Evolutionary conservation across 2,888 invertebrate genomes (phyloP), one percentile per base, ranked within the genome.

Genomic region (Eristalis arbustorum): DNA sequence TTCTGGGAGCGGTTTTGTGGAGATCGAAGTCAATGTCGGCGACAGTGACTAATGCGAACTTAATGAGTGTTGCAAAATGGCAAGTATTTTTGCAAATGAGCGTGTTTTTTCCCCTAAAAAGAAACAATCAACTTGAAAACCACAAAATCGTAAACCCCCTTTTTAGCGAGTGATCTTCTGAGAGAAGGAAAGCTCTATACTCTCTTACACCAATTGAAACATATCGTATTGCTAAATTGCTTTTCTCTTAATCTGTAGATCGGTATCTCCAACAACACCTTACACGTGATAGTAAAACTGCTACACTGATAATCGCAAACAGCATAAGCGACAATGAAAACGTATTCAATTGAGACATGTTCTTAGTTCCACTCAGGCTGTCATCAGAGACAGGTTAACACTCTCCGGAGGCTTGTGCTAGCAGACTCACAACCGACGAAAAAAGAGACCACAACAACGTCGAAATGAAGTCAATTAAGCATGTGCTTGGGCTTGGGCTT

Each of bases 311-410:
- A 22, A 11, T 28, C 61, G 3, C 23, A n/a, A n/a, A 61, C 23
- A 22, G 23, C 37, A 37, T 37, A 68, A 59, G 61, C 67, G 62
- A 40, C 28, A 40, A 42, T 34, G 67, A 59, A 64, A 81, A 18
- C 31, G 28, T 28, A 22, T 69, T 59, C 10, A 62, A 49, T 18
- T 49, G 14, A 72, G 28, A 34, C 22, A 37, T 62, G 40, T 13
- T 13, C 4, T 64, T 31, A 85, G 85, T 82, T 77, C 61, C 28
- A 42, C 11, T 56, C 40, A 23, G 66, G 74, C 82, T 40, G 73
- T 74, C 25, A 42, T 28, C 49, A 31, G 40, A 31, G 22, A 42
- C 66, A 69, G 82, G 22, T 82, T 62, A 68, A 72, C 13, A 73
- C 72, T 72, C 76, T 25, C n/a, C 22, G n/a, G 4, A 37, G 13